A percentile compares a stretch with the other conserved stretches of the same genome.
phyloP scores from a whole-genome alignment of 2,888 invertebrate genomes.

The Pyrochroa serraticornis region DNA sequence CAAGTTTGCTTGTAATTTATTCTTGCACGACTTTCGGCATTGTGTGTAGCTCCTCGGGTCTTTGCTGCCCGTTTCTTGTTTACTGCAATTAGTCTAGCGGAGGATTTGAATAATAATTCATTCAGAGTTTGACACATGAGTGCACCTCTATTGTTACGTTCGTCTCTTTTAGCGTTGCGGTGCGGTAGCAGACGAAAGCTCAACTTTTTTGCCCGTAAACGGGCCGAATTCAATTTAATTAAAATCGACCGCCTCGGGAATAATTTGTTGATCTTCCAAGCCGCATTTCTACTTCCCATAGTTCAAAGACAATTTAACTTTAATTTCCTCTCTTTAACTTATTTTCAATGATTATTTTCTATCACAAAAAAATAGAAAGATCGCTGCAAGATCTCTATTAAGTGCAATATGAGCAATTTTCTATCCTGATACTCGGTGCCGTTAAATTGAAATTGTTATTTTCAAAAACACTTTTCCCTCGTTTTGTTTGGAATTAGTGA shows the following conservation, averaged over 20 bases:
- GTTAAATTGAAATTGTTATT: too few relatives aligned
- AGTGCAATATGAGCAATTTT: too few relatives aligned
- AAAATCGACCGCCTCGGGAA: neutral
- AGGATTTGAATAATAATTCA: constrained; percentile 55
- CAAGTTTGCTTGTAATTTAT: constrained; percentile 54
- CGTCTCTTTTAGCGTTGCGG: constrained; percentile 28
- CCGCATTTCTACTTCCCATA: too few relatives aligned
- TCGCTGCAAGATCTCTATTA: too few relatives aligned
- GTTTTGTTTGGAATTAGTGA: too few relatives aligned
- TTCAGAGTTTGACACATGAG: constrained; percentile 52
- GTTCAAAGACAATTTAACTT: too few relatives aligned
- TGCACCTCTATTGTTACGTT: constrained; percentile 43
- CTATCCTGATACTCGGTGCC: too few relatives aligned
- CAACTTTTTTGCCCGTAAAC: constrained; percentile 2
- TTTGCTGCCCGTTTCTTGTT: constrained; percentile 53
- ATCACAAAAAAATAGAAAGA: constrained; percentile 2
- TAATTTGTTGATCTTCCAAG: neutral
- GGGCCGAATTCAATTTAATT: constrained; percentile 6
- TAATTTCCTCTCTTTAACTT: too few relatives aligned
- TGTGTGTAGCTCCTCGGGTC: constrained; percentile 36
- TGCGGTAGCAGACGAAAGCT: constrained; percentile 15
- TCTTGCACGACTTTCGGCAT: constrained; percentile 51
- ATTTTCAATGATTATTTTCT: too few relatives aligned
- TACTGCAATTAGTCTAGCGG: constrained; percentile 53
- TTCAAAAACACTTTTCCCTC: too few relatives aligned